Evolutionary conservation across 2,888 invertebrate genomes (phyloP), one percentile per base, ranked within the genome.

Genomic region (Himalopsyche tibetana): DNA sequence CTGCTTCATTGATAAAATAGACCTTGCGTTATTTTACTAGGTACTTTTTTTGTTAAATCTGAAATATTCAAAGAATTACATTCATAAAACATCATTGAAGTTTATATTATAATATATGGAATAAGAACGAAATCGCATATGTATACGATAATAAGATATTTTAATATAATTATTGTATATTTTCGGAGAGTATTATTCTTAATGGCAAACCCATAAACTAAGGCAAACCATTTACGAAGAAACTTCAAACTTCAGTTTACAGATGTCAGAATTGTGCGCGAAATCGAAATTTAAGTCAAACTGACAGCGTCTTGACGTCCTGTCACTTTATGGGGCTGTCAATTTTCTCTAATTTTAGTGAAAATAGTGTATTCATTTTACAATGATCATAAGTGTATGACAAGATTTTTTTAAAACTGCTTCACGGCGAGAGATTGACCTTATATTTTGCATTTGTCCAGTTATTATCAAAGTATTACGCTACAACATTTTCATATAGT

Each of bases 201-300:
- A 28, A 2, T 63, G 63, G 63, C 63, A 63, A n/a, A n/a, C n/a
- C n/a, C n/a, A n/a, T n/a, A n/a, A n/a, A n/a, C n/a, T n/a, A n/a
- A n/a, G 63, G 63, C 63, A 63, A 51, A 4, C 19, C 9, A 19
- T 63, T 63, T 63, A 12, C 19, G 19, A 12, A 63, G 19, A 11
- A 51, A 15, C 51, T 63, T 63, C 63, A 63, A 12, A 63, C 4
- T 63, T 63, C 63, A 63, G 6, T 19, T 19, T 19, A 63, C 63
- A 63, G 63, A 63, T 63, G 63, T 19, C 63, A 63, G 63, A 63
- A 63, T 63, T 63, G n/a, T 63, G 63, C 63, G 63, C 63, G 63
- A 63, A 63, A 63, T 19, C 63, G 63, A 63, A 63, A 63, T 63
- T 9, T 63, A 63, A 1, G 63, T 63, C 63, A 63, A 28, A 63